A percentile compares a stretch with the other conserved stretches of the same genome.
These are phyloP conservation scores for Blomia tropicalis DNA, from an alignment of 2,888 invertebrate genomes.

Conservation along the genomic window DNA sequence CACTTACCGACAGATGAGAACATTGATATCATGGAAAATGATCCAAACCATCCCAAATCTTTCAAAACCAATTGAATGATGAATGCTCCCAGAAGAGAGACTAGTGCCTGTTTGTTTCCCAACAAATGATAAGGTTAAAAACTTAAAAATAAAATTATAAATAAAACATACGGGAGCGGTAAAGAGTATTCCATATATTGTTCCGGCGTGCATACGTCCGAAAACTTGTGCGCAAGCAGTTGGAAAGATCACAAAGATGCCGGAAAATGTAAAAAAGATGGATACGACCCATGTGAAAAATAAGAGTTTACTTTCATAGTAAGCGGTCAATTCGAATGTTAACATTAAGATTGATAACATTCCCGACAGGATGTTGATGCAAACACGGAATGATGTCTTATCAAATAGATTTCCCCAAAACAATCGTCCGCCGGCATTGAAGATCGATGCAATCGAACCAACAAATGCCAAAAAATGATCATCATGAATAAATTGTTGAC, in stretches of 20 bases:
- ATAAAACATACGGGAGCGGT: conserved; percentile 32
- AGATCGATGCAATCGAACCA: conserved; percentile 39
- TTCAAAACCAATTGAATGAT: conserved; percentile 31
- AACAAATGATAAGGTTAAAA: conserved; percentile 11
- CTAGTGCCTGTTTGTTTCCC: conserved; percentile 31
- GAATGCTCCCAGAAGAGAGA: conserved; percentile 31
- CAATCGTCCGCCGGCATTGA: conserved; percentile 38
- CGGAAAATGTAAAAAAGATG: conserved; percentile 35
- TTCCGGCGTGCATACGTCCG: conserved; percentile 34
- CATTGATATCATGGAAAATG: conserved; percentile 32
- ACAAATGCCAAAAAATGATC: conserved; percentile 40
- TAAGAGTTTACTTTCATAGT: conserved; percentile 27
- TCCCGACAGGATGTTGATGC: conserved; percentile 30
- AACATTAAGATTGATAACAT: conserved; percentile 29
- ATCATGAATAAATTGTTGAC: conserved; percentile 38
- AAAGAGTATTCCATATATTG: conserved; percentile 35
- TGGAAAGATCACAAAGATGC: conserved; percentile 35
- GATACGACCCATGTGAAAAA: conserved; percentile 35
- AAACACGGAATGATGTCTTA: conserved; percentile 28
- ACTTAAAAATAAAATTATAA: neutral
- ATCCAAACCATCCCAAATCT: conserved; percentile 33
- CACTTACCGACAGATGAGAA: conserved; percentile 2
- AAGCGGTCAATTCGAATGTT: conserved; percentile 31
- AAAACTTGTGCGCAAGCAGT: conserved; percentile 35
- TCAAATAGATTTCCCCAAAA: conserved; percentile 36